phyloP scores from a whole-genome alignment of 2,113 vertebrate species.

The Monarcha castaneiventris region DNA sequence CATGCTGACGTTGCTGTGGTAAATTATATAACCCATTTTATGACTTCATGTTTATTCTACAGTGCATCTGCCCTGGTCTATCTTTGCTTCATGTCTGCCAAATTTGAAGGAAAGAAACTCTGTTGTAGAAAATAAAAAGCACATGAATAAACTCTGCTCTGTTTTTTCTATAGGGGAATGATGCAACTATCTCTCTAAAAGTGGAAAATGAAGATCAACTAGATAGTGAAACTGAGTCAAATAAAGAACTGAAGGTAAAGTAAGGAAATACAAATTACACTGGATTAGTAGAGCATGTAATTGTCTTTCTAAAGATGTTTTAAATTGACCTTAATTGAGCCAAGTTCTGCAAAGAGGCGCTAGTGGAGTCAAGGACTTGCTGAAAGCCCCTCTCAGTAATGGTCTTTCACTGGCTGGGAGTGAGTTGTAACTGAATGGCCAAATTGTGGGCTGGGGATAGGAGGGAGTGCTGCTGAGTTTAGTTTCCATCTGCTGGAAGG shows the following conservation, averaged over 20 bases:
- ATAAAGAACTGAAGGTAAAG: conserved; percentile 46
- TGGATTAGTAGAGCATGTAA: not conserved
- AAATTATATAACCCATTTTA: not conserved
- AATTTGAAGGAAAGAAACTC: not conserved
- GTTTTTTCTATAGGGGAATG: conserved; percentile 43
- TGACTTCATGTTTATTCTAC: not conserved
- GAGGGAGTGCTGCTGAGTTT: not conserved
- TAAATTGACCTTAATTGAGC: not conserved
- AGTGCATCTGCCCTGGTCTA: not conserved
- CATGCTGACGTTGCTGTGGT: not conserved
- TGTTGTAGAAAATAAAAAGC: not conserved
- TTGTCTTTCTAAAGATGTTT: not conserved
- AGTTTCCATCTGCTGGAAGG: not conserved
- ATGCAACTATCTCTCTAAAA: conserved; percentile 61
- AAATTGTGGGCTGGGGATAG: not conserved
- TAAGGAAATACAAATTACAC: not conserved
- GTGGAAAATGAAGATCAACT: conserved; percentile 49
- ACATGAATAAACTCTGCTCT: not conserved
- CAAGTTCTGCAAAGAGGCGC: not conserved
- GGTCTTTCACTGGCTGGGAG: not conserved
- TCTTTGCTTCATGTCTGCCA: not conserved
- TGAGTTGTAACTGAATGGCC: not conserved
- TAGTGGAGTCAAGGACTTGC: not conserved
- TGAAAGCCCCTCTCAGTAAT: not conserved
- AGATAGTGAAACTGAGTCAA: conserved; percentile 45